Conservation (phyloP, 2,113 vertebrate species). For the Barbus barbus region DNA sequence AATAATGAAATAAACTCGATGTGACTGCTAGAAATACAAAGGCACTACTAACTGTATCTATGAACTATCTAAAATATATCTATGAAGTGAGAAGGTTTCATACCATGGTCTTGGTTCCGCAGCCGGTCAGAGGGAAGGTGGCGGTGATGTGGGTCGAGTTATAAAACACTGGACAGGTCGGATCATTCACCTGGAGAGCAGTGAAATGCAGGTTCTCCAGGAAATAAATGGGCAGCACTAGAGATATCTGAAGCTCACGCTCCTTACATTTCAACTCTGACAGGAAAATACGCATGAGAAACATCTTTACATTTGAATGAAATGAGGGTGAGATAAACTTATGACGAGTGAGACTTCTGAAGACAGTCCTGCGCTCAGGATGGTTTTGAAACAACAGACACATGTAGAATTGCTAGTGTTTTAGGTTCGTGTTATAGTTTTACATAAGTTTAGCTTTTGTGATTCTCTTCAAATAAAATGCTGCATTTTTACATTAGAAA, state of each 20-base stretch:
- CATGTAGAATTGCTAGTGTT: background rate
- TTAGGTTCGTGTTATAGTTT: background rate
- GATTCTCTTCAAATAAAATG: background rate
- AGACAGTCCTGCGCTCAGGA: background rate
- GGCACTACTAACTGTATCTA: no score
- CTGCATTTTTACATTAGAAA: background rate
- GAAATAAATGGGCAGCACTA: constrained; percentile 66
- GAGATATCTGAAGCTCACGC: constrained; percentile 58
- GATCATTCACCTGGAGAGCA: constrained; percentile 71
- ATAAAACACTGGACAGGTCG: constrained; percentile 63
- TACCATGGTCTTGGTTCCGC: constrained; percentile 73
- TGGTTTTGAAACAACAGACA: background rate
- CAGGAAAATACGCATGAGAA: background rate
- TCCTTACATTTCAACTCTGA: constrained; percentile 67
- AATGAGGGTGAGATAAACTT: background rate
- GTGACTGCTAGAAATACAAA: no score
- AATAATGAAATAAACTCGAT: no score
- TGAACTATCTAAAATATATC: no score
- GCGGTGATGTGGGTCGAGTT: constrained; percentile 70
- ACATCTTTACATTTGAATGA: background rate
- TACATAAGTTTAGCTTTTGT: background rate
- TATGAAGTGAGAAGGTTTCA: background rate
- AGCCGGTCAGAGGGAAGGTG: constrained; percentile 63
- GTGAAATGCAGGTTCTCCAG: constrained; percentile 56
- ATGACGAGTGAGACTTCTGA: background rate